Conservation (phyloP, 2,888 invertebrate genomes). For the Drosophila kuntzei region DNA sequence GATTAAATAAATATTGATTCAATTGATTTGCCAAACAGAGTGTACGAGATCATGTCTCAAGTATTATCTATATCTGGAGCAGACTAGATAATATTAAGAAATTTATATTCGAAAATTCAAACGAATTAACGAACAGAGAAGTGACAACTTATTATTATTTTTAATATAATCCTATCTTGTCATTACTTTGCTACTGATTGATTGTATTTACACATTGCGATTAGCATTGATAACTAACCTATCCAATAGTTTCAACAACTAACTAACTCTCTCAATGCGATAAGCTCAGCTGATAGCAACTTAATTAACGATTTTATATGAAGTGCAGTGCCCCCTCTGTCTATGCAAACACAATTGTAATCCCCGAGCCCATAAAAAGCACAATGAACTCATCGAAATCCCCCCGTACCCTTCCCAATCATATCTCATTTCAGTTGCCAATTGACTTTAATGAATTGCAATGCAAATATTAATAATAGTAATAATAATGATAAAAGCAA, state of each 20-base stretch:
- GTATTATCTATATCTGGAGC: conserved; percentile 26
- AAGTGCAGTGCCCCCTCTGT: conserved; percentile 22
- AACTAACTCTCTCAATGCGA: conserved; percentile 15
- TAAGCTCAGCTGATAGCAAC: conserved; percentile 40
- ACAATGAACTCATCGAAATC: conserved; percentile 52
- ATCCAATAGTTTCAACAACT: conserved; percentile 17
- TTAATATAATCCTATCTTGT: not conserved
- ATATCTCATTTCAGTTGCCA: conserved; percentile 1
- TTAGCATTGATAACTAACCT: conserved; percentile 46
- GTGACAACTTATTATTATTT: not conserved
- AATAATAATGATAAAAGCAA: conserved; percentile 47
- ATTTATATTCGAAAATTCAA: too few relatives aligned
- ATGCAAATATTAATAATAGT: conserved; percentile 67
- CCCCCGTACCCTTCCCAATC: not conserved
- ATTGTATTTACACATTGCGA: conserved; percentile 15
- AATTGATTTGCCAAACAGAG: conserved; percentile 76
- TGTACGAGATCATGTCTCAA: conserved; percentile 32
- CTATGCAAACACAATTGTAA: conserved; percentile 31
- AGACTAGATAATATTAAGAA: not conserved
- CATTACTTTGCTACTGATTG: not conserved
- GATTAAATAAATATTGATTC: conserved; percentile 70
- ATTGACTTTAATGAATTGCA: conserved; percentile 65
- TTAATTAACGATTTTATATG: conserved; percentile 49
- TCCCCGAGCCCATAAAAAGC: conserved; percentile 29
- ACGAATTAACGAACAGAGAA: too few relatives aligned